Percentiles rank a stretch among this genome's conserved stretches.
These are phyloP conservation scores for Melipona bicolor DNA, from an alignment of 2,888 invertebrate species.

Conservation along the genomic window DNA sequence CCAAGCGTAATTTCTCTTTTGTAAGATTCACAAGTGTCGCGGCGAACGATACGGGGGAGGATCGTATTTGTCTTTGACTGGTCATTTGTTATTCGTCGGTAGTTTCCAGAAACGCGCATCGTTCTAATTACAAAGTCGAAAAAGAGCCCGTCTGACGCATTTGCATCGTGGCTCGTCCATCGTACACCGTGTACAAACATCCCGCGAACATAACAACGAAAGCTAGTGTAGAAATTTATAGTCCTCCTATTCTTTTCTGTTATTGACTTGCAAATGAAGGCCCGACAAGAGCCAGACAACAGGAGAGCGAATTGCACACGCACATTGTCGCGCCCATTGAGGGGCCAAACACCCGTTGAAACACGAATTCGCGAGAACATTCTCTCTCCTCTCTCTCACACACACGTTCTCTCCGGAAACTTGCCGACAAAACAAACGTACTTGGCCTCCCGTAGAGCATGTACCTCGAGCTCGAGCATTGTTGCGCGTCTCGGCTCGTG, in stretches of 20 bases:
- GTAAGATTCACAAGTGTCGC: too few species aligned
- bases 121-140: background rate
- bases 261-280: conserved; percentile 29
- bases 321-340: conserved; percentile 19
- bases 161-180: background rate
- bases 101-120: background rate
- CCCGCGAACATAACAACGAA: background rate
- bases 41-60: too few species aligned
- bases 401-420: background rate
- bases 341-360: conserved; percentile 11
- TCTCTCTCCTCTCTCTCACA: background rate
- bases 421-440: conserved; percentile 3
- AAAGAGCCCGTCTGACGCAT: background rate
- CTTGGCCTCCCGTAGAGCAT: conserved; percentile 7
- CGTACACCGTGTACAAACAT: background rate
- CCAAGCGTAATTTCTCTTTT: too few species aligned
- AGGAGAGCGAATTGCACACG: conserved; percentile 6
- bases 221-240: background rate
- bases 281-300: conserved; percentile 15
- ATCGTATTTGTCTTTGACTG: background rate
- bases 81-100: background rate
- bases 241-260: conserved; percentile 2
- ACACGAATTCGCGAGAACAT: background rate
- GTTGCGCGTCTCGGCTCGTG: conserved; percentile 1
- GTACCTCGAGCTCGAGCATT: conserved; percentile 23